Percentiles rank a stretch among this genome's conserved stretches.
These are phyloP conservation scores for Drosophila kohkoa DNA, from an alignment of 1,140 invertebrate species.

Conservation along the genomic window DNA sequence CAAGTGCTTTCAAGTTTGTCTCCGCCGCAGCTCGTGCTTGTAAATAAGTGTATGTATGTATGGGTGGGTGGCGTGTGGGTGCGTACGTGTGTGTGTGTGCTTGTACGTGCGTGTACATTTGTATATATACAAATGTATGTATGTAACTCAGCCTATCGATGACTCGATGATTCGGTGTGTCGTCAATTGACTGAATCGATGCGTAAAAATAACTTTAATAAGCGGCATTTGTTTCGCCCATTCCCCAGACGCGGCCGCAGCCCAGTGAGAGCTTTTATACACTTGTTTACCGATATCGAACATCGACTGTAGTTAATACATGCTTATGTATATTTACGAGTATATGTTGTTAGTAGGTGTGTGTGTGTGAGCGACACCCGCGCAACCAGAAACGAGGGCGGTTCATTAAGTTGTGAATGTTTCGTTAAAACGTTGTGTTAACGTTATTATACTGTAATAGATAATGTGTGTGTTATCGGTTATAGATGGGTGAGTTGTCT, in stretches of 20 bases:
- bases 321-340: not conserved
- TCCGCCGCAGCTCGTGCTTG: not conserved
- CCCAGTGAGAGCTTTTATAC: constrained; percentile 13
- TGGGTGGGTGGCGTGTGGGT: not conserved
- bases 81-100: not conserved
- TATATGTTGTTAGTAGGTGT: not conserved
- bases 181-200: constrained; percentile 74
- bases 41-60: not conserved
- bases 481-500: no score
- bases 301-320: constrained; percentile 29
- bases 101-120: not conserved
- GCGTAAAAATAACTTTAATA: constrained; percentile 78
- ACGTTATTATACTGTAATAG: not conserved
- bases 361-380: not conserved
- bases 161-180: constrained; percentile 17
- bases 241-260: not conserved
- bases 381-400: constrained; percentile 17
- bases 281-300: constrained; percentile 60
- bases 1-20: constrained; percentile 28
- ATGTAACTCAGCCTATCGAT: constrained; percentile 23
- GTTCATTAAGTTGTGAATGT: not conserved
- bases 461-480: not conserved
- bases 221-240: constrained; percentile 48
- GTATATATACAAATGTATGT: not conserved
- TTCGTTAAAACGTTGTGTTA: no score